Base-by-base conservation (phyloP, 2,113 vertebrate genomes). In the Ranitomeya variabilis region DNA sequence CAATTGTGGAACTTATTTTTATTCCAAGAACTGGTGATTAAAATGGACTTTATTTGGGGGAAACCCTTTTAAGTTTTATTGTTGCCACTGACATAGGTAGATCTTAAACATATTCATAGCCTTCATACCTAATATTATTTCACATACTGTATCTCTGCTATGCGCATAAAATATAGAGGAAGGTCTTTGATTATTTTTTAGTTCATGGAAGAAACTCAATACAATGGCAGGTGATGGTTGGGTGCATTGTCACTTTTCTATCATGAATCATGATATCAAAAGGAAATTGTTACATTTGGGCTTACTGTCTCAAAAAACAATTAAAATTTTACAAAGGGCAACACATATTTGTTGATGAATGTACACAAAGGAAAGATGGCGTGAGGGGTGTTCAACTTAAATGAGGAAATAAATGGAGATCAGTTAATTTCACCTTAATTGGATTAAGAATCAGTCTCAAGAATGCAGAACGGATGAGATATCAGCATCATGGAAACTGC, bases 391-490 rank as follows among this genome's bases (percentile, higher is more conserved):
- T 52, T 31, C 15, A 18, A 18, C 8, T 19, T 66, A 16, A 57
- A 54, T 83, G 77, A 87, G 87, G 86, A 67, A 19, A 84, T 37
- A 89, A 81, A 14, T 37, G 89, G 91, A 78, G 89, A 91, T 93
- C 91, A 90, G 91, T 93, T 94, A 89, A 94, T 95, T 95, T 94
- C 93, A 62, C 91, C 89, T 89, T 95, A 95, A 95, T 94, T 95
- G 91, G 91, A 95, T 95, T 96, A 95, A 93, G 91, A 90, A 89
- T 89, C 88, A 83, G 92, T 91, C 88, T 91, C 73, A 2, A 86
- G 57, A 83, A 89, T 91, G 91, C 77, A 92, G 92, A 93, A 91
- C 90, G 81, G 83, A 90, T 93, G 91, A 93, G 89, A 91, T 92
- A 95, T 91, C 92, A 91, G 90, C 89, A 71, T 69, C 91, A 91